Conservation (phyloP, 2,797 vertebrate genomes). For the Notolepis coatsorum region DNA sequence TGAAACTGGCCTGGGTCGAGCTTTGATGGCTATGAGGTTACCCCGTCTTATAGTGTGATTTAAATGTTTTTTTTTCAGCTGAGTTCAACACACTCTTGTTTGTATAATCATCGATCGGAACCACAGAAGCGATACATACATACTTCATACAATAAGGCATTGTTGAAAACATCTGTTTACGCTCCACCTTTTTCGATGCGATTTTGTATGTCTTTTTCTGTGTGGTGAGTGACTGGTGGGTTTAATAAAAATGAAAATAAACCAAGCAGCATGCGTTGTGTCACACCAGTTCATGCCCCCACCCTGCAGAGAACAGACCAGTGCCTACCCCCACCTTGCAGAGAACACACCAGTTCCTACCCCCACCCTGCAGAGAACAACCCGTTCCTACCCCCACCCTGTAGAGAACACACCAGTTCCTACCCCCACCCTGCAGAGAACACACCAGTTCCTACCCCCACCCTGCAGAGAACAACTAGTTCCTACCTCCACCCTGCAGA, state of each 20-base stretch:
- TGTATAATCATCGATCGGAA: not conserved
- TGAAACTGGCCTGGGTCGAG: too few species aligned
- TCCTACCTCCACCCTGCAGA: constrained; percentile 57
- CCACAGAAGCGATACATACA: not conserved
- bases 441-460: too few species aligned
- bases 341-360: too few species aligned
- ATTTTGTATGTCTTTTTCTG: constrained; percentile 11
- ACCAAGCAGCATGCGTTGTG: constrained; percentile 37
- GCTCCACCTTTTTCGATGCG: constrained; percentile 2
- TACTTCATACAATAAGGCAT: constrained; percentile 1
- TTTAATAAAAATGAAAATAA: constrained; percentile 54
- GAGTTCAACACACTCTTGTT: not conserved
- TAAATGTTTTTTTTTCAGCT: not conserved
- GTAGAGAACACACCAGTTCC: too few species aligned
- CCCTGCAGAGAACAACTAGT: too few species aligned
- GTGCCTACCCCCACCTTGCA: too few species aligned
- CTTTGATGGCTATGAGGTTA: too few species aligned
- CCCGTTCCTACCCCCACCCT: constrained; percentile 60
- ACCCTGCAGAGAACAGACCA: constrained; percentile 48
- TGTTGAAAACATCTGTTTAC: not conserved
- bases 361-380: too few species aligned
- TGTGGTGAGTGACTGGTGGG: constrained; percentile 20
- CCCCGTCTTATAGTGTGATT: too few species aligned
- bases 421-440: too few species aligned
- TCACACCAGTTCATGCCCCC: constrained; percentile 55